Base-by-base conservation (phyloP, 2,797 vertebrate species). In the Channallabes apus region DNA sequence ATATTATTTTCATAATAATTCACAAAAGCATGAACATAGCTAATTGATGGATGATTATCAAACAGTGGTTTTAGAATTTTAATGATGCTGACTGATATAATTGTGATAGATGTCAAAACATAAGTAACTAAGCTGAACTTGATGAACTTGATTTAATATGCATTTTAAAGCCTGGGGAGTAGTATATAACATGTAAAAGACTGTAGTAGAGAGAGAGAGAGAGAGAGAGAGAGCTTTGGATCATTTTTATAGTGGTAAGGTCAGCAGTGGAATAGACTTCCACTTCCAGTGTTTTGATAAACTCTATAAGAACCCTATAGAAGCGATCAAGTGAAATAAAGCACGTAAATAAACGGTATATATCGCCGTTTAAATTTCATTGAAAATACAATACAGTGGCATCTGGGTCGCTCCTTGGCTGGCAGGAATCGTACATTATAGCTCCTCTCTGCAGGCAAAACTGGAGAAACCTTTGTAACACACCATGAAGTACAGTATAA, bases 1-100 rank as follows among this genome's bases (percentile, higher is more conserved):
- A 3, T 46, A 11, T 64, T 72, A 56, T 67, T 58, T 64, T 78
- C 29, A 14, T 64, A 54, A 80, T 41, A 71, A 82, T 68, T 77
- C 41, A 79, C 27, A 38, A 83, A 83, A 79, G 51, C 65, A 71
- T 65, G 78, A 65, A 35, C 79, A 24, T 22, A 62, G 41, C 78
- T 76, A 82, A 85, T 82, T 85, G 59, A 62, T 59, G 51, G 46
- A 67, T 85, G 54, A 67, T 54, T 32, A 61, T 46, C 35, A 73
- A 20, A 32, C 77, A 22, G 69, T 65, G 79, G 58, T 62, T 65
- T 64, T 64, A 15, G 58, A 35, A 72, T 73, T 15, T 65, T 80
- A 80, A 85, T 75, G 27, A 80, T 54, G 54, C 27, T 62, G 35
- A 24, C 76, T 79, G 64, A 78, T 84, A 46, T 51, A 62, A 71